Conservation (phyloP, 2,888 invertebrate species). For the Oligia fasciuncula region DNA sequence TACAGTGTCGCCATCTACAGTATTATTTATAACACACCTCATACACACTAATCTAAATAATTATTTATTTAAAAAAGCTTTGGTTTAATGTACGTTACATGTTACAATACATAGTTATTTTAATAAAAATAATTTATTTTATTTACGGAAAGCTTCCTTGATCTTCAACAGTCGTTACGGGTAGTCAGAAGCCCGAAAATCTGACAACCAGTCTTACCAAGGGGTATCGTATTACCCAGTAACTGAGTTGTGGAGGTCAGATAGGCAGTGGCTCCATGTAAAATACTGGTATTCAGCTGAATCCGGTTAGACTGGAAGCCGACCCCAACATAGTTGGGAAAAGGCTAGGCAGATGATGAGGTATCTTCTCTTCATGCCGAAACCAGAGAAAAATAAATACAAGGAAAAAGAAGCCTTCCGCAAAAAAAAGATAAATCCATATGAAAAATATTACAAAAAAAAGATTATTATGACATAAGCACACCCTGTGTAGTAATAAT, state of each 20-base stretch:
- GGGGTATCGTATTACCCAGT: too few species aligned
- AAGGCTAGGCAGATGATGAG: background rate
- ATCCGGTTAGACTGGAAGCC: background rate
- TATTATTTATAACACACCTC: conserved; percentile 16
- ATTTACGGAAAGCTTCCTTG: conserved; percentile 6
- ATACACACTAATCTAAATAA: conserved; percentile 25
- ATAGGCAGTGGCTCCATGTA: too few species aligned
- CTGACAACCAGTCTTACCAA: too few species aligned
- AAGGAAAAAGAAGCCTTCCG: background rate
- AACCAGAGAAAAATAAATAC: background rate
- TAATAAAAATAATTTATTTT: background rate
- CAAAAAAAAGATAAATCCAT: background rate
- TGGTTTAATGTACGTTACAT: conserved; percentile 46
- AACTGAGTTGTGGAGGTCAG: too few species aligned
- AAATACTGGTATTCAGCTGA: background rate
- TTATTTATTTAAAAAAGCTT: conserved; percentile 40
- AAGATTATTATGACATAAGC: conserved; percentile 39
- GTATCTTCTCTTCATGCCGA: background rate
- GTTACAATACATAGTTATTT: conserved; percentile 17
- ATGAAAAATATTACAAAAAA: background rate
- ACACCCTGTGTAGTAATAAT: conserved; percentile 34
- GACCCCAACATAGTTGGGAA: background rate
- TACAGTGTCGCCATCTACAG: conserved; percentile 25
- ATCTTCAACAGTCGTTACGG: background rate
- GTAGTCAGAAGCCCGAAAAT: background rate